Conservation (phyloP, 1,140 invertebrate species). For the Orchestia grillus region DNA sequence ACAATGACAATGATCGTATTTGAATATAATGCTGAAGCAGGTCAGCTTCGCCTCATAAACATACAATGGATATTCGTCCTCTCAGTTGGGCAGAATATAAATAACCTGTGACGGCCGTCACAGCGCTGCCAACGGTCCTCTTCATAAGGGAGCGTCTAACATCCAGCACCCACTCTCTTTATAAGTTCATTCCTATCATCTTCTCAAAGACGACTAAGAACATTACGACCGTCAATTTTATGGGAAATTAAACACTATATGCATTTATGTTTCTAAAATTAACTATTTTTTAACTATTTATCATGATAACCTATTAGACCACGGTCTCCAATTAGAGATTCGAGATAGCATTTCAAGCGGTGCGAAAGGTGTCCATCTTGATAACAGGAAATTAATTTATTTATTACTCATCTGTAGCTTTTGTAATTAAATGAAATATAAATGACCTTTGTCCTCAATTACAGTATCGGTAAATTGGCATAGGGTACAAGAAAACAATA, state of each 20-base stretch:
- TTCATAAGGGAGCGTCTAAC: neutral
- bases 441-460: too few relatives aligned
- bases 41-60: neutral
- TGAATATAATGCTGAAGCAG: neutral
- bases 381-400: too few relatives aligned
- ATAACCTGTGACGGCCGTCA: neutral
- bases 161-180: neutral
- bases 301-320: too few relatives aligned
- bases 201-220: neutral
- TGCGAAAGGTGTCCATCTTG: too few relatives aligned
- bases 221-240: neutral
- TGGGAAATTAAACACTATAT: neutral
- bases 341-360: too few relatives aligned
- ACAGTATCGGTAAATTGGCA: too few relatives aligned
- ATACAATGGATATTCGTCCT: neutral
- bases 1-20: neutral
- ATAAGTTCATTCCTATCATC: neutral
- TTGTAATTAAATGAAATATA: too few relatives aligned
- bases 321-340: too few relatives aligned
- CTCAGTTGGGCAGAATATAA: neutral
- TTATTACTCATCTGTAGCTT: too few relatives aligned
- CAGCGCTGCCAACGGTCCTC: neutral
- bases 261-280: too few relatives aligned
- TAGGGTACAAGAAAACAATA: too few relatives aligned
- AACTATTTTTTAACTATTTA: too few relatives aligned